These are phyloP conservation scores for Coregonus sp. DNA, from an alignment of 2,797 vertebrate genomes.

Conservation along the genomic window DNA sequence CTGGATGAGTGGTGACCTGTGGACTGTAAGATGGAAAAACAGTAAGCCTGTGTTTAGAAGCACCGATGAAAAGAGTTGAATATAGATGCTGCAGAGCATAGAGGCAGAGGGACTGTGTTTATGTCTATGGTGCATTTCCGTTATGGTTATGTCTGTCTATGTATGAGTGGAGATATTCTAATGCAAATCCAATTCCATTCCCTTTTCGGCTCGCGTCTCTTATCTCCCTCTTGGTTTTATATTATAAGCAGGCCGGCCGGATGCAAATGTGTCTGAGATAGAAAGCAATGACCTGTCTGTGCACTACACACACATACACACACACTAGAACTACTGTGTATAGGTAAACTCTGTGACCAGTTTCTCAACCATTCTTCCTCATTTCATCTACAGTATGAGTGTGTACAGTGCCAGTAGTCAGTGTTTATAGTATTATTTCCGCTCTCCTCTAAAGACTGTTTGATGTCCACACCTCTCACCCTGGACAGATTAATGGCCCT, in stretches of 20 bases:
- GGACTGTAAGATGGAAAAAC: background rate
- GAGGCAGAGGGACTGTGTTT: background rate
- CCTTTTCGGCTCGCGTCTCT: background rate
- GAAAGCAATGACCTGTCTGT: background rate
- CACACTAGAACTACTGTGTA: background rate
- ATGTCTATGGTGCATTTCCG: too few relatives aligned
- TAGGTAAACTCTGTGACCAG: background rate
- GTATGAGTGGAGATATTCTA: conserved; percentile 34
- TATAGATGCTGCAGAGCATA: background rate
- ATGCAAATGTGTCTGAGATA: conserved; percentile 15
- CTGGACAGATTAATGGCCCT: conserved; percentile 55
- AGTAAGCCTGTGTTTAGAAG: too few relatives aligned
- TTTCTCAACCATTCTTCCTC: background rate
- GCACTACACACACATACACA: background rate
- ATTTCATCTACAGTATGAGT: background rate
- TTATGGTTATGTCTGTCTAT: background rate
- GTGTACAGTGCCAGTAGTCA: conserved; percentile 6
- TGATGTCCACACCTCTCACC: conserved; percentile 54
- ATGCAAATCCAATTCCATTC: conserved; percentile 26
- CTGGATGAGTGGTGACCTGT: background rate
- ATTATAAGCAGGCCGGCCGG: conserved; percentile 7
- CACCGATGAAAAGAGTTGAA: background rate
- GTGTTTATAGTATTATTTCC: conserved; percentile 63
- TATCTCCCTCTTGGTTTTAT: too few relatives aligned
- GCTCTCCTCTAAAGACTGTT: conserved; percentile 43